Evolutionary conservation across 2,113 vertebrate species (phyloP), one percentile per base, ranked within the genome.

Genomic region (Lasiurus borealis): DNA sequence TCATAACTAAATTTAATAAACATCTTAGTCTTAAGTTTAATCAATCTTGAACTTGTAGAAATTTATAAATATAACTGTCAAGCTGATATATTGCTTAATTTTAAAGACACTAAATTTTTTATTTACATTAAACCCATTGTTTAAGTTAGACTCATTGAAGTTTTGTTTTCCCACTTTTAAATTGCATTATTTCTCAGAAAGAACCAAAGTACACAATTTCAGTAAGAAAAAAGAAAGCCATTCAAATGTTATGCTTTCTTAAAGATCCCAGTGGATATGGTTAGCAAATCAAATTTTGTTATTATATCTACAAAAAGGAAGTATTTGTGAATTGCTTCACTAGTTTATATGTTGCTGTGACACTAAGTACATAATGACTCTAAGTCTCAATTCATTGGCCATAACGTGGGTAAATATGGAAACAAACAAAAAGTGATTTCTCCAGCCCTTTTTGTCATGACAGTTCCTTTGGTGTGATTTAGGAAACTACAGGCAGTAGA

Each of bases 401-500:
- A 64, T 97, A 94, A 97, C 48, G 27, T 98, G 96, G 93, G 96
- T 97, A 98, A 98, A 97, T 91, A 98, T 2, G 97, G 96, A 97
- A 98, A 93, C 9, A 81, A 97, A 97, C 95, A 94, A 85, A 96
- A 95, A 97, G 96, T 95, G 96, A 98, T 98, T 98, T 97, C 96
- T 98, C 97, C 98, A 95, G 69, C 90, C 5, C 0, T 68, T 96
- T 98, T 96, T 97, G 96, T 97, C 97, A 95, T 48, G 93, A 95
- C 93, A 95, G 85, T 97, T 98, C 92, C 94, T 98, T 97, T 97
- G 92, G 96, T 97, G 76, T 98, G 98, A 98, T 98, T 98, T 98
- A 98, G 97, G 97, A 97, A 98, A 98, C 96, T 92, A 93, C 68
- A 92, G 90, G 94, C 97, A 75, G 90, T 97, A 96, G 96, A 98